phyloP scores from a whole-genome alignment of 2,113 vertebrate species.

The Circaetus gallicus region DNA sequence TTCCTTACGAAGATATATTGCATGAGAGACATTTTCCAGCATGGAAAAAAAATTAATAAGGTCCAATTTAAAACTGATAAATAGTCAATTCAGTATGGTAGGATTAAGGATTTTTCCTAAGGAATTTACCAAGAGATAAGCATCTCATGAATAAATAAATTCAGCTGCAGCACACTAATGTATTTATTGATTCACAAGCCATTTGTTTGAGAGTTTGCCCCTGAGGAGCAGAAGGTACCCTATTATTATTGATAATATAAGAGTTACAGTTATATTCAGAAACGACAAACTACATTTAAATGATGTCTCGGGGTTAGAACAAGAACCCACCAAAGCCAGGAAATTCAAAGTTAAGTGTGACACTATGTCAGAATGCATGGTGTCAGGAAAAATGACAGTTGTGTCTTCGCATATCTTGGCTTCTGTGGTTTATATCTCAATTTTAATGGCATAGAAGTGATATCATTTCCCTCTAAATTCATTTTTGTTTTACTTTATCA shows the following conservation, averaged over 20 bases:
- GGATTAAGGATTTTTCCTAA: conserved; percentile 74
- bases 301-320: conserved; percentile 62
- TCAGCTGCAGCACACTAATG: conserved; percentile 46
- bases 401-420: conserved; percentile 42
- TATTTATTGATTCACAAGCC: conserved; percentile 78
- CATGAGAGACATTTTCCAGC: not conserved
- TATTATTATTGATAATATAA: conserved; percentile 75
- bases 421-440: conserved; percentile 54
- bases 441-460: conserved; percentile 31
- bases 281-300: conserved; percentile 62
- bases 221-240: conserved; percentile 64
- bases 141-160: conserved; percentile 81
- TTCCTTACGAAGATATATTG: not conserved
- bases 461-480: not conserved
- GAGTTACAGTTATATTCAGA: conserved; percentile 68
- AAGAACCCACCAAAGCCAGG: conserved; percentile 47
- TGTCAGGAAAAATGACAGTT: conserved; percentile 64
- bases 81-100: conserved; percentile 69
- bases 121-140: conserved; percentile 73
- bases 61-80: conserved; percentile 77
- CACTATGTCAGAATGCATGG: conserved; percentile 37
- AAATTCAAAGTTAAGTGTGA: conserved; percentile 63
- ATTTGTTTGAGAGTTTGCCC: conserved; percentile 75
- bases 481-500: conserved; percentile 26
- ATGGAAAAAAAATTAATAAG: conserved; percentile 70